Evolutionary conservation across 2,888 invertebrate species (phyloP).

Genomic region (Lasioglossum marginatum): DNA sequence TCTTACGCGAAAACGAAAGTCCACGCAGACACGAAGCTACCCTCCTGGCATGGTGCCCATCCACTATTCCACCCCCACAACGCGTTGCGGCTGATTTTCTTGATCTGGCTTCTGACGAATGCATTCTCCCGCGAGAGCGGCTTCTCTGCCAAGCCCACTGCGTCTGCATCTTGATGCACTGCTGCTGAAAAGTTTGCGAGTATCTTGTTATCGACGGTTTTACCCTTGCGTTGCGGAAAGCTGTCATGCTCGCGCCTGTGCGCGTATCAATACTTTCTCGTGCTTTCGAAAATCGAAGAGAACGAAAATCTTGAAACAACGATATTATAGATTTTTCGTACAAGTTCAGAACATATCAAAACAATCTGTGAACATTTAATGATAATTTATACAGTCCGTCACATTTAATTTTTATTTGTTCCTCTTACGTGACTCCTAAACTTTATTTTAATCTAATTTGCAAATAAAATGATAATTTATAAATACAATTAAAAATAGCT

Average conservation of each 20-base stretch:
- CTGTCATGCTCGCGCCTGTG: not conserved
- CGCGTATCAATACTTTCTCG: not conserved
- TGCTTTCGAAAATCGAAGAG: not conserved
- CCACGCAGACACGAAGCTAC: constrained; percentile 10
- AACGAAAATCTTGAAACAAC: too few relatives aligned
- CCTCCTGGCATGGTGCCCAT: constrained; percentile 52
- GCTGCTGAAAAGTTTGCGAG: constrained; percentile 9
- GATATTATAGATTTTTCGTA: not conserved
- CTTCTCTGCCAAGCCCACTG: constrained; percentile 34
- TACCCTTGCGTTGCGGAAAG: not conserved
- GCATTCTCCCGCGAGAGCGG: constrained; percentile 46
- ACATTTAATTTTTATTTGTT: too few relatives aligned
- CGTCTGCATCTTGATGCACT: constrained; percentile 7
- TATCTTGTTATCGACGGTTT: not conserved
- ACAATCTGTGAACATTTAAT: not conserved
- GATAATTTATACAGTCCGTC: too few relatives aligned
- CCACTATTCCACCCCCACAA: not conserved
- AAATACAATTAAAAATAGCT: not conserved
- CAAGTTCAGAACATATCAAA: not conserved
- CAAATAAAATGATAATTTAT: not conserved
- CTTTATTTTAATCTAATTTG: too few relatives aligned
- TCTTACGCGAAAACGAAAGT: not conserved
- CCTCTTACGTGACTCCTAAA: not conserved
- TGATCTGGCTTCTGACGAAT: constrained; percentile 62
- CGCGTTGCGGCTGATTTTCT: constrained; percentile 58